phyloP scores from a whole-genome alignment of 1,140 invertebrate genomes.

The Phymorhynchus buccinoides region DNA sequence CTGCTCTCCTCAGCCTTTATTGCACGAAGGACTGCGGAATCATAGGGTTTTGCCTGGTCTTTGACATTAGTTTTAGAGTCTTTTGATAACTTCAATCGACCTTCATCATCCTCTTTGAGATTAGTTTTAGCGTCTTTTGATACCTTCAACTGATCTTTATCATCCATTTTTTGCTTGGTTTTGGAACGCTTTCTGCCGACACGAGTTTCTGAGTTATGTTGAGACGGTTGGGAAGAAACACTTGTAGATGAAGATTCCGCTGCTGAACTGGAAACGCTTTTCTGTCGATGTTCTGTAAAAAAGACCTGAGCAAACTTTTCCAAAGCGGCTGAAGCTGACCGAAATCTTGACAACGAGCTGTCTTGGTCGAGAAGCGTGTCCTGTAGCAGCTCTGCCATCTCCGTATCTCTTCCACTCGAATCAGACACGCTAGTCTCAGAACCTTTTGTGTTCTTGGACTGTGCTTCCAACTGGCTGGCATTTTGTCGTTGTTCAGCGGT shows the following conservation, averaged over 20 bases:
- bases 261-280: not conserved
- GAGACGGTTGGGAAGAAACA: not conserved
- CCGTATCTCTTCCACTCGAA: no score
- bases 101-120: not conserved
- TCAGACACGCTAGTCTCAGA: no score
- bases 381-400: not conserved
- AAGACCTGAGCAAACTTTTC: not conserved
- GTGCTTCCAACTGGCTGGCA: no score
- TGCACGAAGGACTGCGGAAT: conserved; percentile 9
- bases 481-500: no score
- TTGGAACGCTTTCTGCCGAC: not conserved
- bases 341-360: not conserved
- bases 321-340: not conserved
- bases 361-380: not conserved
- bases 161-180: not conserved
- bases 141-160: not conserved
- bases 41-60: not conserved
- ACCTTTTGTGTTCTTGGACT: no score
- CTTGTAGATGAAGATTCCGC: not conserved
- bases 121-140: not conserved
- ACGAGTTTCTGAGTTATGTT: not conserved
- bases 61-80: not conserved
- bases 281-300: not conserved
- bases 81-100: not conserved
- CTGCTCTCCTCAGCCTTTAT: not conserved